Percentiles rank a stretch among this genome's conserved stretches.
Evolutionary conservation across 2,888 invertebrate species (phyloP).

Genomic region (Seladonia tumulorum): DNA sequence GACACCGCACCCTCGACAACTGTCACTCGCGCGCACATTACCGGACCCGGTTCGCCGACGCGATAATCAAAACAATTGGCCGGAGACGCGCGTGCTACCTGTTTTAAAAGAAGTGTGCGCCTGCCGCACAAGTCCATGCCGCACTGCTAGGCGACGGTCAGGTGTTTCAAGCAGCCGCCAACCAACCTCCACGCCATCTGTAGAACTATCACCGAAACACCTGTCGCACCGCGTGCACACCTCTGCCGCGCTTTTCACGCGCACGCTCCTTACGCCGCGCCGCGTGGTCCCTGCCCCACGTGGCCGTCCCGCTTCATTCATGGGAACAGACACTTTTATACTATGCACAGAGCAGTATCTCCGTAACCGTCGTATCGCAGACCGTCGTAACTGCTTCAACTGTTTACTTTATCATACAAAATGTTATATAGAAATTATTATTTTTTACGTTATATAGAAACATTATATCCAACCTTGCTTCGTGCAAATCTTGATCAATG

Average conservation of each 20-base stretch:
- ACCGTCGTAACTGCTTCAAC: too few species aligned
- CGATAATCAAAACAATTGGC: conserved; percentile 23
- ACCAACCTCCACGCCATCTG: conserved; percentile 71
- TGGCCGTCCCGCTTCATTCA: conserved; percentile 73
- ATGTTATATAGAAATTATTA: too few species aligned
- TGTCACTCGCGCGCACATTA: conserved; percentile 34
- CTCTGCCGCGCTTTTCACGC: conserved; percentile 54
- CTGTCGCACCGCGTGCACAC: conserved; percentile 32
- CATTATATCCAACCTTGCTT: too few species aligned
- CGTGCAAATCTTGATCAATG: too few species aligned
- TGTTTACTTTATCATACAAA: too few species aligned
- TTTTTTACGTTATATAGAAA: too few species aligned
- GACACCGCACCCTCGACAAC: conserved; percentile 13
- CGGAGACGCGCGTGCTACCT: conserved; percentile 69
- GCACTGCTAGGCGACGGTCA: conserved; percentile 79
- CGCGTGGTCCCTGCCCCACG: conserved; percentile 33
- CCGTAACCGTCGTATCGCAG: conserved; percentile 16
- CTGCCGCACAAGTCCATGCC: conserved; percentile 81
- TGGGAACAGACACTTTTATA: conserved; percentile 55
- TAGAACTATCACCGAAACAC: conserved; percentile 65
- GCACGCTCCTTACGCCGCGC: conserved; percentile 24
- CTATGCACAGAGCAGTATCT: neutral
- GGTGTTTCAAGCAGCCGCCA: conserved; percentile 80
- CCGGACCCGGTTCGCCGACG: conserved; percentile 4
- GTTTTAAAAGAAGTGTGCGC: conserved; percentile 78